Conservation (phyloP, 2,113 vertebrate genomes). For the Melanotaenia duboulayi region DNA sequence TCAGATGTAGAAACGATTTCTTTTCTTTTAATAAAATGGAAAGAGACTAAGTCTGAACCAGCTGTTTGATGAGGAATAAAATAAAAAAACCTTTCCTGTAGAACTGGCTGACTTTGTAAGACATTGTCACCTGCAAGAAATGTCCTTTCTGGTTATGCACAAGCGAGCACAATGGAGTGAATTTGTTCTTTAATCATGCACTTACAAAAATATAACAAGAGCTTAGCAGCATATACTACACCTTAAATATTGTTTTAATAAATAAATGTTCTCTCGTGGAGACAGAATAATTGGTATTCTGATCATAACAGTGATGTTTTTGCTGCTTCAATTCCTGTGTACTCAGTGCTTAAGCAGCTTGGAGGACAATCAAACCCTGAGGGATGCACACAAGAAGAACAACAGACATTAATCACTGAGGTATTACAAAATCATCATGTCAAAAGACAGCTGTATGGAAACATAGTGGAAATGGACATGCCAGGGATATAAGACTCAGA, state of each 20-base stretch:
- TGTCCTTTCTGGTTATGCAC: no score
- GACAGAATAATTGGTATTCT: slow-evolving; percentile 13
- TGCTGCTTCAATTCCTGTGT: slow-evolving; percentile 6
- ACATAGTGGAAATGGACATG: slow-evolving; percentile 25
- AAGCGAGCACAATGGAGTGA: no score
- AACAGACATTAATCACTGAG: slow-evolving; percentile 51
- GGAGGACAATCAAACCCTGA: slow-evolving; percentile 39
- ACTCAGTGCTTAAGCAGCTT: slow-evolving; percentile 11
- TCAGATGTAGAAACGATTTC: neutral
- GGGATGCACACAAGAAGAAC: slow-evolving; percentile 18
- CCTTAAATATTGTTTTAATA: no score
- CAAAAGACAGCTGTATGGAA: slow-evolving; percentile 13
- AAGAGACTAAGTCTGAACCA: no score
- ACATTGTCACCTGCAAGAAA: no score
- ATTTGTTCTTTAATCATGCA: neutral
- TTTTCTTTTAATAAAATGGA: no score
- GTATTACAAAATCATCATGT: slow-evolving; percentile 49
- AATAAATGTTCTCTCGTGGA: slow-evolving; percentile 8
- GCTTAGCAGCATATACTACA: no score
- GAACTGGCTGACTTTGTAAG: no score
- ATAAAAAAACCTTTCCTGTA: no score
- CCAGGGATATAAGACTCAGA: neutral
- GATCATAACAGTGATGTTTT: slow-evolving; percentile 14
- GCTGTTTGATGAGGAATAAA: neutral
- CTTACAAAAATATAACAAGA: no score